phyloP scores from a whole-genome alignment of 2,113 vertebrate genomes.

The Copsychus sechellarum region DNA sequence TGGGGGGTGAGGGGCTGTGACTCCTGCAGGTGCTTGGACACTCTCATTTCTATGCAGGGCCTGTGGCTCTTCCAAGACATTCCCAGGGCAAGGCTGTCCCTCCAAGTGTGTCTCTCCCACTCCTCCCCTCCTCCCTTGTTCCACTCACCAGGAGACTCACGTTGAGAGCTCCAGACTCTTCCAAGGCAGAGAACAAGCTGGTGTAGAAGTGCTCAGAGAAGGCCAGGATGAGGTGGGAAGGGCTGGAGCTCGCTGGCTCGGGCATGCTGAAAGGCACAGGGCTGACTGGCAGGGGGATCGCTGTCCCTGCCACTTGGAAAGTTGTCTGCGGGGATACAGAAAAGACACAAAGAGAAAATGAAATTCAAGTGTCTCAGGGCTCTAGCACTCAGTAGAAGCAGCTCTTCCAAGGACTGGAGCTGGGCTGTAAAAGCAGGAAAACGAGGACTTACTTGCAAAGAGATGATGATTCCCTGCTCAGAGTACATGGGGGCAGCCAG shows the following conservation, averaged over 20 bases:
- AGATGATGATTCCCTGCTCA: conserved; percentile 27
- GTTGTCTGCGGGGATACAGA: background rate
- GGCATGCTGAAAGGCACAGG: conserved; percentile 22
- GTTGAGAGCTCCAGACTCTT: conserved; percentile 35
- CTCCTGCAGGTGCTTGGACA: accelerated
- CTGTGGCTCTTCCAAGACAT: background rate
- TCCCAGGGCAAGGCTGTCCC: background rate
- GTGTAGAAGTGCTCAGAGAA: conserved; percentile 33
- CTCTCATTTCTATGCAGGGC: accelerated
- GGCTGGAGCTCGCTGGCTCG: background rate
- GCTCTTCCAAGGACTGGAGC: background rate
- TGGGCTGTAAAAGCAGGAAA: background rate
- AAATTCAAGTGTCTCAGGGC: background rate
- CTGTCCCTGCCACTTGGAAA: conserved; percentile 26
- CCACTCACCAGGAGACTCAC: conserved; percentile 31
- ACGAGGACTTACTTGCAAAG: background rate
- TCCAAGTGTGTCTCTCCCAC: background rate
- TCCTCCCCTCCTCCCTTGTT: background rate
- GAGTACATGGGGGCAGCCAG: conserved; percentile 49
- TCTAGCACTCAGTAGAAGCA: accelerated
- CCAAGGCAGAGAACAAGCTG: conserved; percentile 40
- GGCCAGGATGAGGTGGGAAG: conserved; percentile 41
- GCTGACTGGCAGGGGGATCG: conserved; percentile 11
- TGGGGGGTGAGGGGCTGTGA: accelerated
- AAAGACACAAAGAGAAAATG: background rate